phyloP scores from a whole-genome alignment of 2,113 vertebrate genomes.

The Actenoides hombroni region DNA sequence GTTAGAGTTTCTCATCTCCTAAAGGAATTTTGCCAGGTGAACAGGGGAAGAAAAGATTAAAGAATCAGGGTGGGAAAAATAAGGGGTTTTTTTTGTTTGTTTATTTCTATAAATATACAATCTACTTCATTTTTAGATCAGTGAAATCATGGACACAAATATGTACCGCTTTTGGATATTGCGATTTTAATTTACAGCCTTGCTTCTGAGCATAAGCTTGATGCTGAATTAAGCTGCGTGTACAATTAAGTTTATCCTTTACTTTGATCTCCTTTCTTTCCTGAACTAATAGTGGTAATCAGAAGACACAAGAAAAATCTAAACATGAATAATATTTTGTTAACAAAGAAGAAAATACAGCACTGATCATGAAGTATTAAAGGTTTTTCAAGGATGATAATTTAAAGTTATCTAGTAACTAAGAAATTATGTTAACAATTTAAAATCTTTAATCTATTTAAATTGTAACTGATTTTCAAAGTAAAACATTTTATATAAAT shows the following conservation, averaged over 20 bases:
- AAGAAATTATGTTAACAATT: not conserved
- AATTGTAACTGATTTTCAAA: not conserved
- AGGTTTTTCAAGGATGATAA: not conserved
- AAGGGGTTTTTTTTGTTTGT: not conserved
- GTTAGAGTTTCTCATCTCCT: not conserved
- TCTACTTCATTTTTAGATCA: not conserved
- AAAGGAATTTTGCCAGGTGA: conserved; percentile 1
- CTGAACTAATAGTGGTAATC: not conserved
- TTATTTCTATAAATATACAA: not conserved
- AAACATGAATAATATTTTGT: not conserved
- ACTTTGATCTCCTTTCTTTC: not conserved
- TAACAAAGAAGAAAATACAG: not conserved
- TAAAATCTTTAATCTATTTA: not conserved
- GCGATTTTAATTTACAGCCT: not conserved
- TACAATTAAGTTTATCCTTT: not conserved
- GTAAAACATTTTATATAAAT: not conserved
- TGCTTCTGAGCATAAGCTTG: not conserved
- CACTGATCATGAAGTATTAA: not conserved
- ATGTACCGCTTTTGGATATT: not conserved
- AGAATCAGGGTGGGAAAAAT: not conserved
- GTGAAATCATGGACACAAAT: not conserved
- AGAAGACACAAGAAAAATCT: not conserved
- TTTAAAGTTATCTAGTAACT: not conserved
- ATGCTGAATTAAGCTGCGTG: not conserved
- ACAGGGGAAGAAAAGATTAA: not conserved